Evolutionary conservation across 2,113 vertebrate species (phyloP).

Genomic region (Tor tambroides): DNA sequence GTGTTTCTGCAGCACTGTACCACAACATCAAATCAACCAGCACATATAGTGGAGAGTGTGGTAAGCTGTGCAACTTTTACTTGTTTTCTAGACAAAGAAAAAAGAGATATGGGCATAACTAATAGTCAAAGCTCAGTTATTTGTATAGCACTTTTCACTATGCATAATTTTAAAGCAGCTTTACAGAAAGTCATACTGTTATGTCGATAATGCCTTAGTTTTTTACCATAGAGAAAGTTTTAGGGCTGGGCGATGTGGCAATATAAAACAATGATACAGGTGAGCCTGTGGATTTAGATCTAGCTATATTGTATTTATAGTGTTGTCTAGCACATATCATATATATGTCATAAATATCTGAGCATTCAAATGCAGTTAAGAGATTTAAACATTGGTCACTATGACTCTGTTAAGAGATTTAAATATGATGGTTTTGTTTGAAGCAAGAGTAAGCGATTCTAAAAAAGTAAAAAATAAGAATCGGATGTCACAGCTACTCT

Average conservation of each 20-base stretch:
- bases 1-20: neutral
- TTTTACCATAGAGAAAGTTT: too few relatives aligned
- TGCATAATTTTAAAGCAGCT: neutral
- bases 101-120: too few relatives aligned
- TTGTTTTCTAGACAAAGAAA: too few relatives aligned
- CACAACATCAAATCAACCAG: constrained; percentile 36
- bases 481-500: too few relatives aligned
- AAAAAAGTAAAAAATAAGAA: too few relatives aligned
- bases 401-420: neutral
- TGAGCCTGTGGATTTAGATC: neutral
- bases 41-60: neutral
- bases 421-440: too few relatives aligned
- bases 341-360: too few relatives aligned
- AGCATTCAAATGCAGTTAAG: too few relatives aligned
- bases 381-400: neutral
- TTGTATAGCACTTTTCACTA: neutral
- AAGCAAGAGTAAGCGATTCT: too few relatives aligned
- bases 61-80: neutral
- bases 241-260: neutral
- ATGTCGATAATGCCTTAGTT: neutral
- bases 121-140: too few relatives aligned
- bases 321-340: neutral
- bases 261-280: neutral
- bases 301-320: neutral
- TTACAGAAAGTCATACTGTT: neutral